Base-by-base conservation (phyloP, 1,140 invertebrate genomes). In the Solenopsis invicta region DNA sequence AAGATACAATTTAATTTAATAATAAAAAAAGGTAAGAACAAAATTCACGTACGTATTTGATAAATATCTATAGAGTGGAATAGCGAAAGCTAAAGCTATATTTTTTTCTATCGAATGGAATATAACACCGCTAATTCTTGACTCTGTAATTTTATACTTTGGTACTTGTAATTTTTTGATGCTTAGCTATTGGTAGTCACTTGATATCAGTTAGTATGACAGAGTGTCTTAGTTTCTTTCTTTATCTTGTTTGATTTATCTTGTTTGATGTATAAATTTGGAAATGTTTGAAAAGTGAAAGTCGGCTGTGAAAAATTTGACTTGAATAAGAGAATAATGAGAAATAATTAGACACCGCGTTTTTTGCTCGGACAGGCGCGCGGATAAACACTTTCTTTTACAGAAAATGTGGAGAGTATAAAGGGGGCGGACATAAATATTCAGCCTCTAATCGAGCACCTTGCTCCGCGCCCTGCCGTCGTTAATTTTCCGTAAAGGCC, bases 401-500 rank as follows among this genome's bases (percentile, higher is more conserved):
- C 54, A 75, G 59, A 84, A 74, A 84, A 74, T 74, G 29, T 24
- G 80, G 8, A 12, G 67, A 18, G 54, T 41, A 50, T 61, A 41
- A 87, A 71, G 29, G 24, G 21, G 48, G 45, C 52, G 71, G 24
- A 75, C 74, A 87, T 87, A 85, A 87, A 87, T 87, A 87, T 87
- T 87, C 86, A 85, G 86, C 29, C 62, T 87, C 71, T 71, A 75
- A 85, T 84, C 86, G 86, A 87, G 86, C 52, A 24, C 69, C 72
- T 84, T 56, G 67, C 59, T 72, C 45, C 67, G 37, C 76, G 48
- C 85, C 75, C 24, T 69, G 62, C 67, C 77, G 10, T 74, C 78
- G 78, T 87, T 87, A 87, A 87, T 87, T 84, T 87, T 69, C 85
- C 78, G 67, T 82, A 81, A 82, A 82, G 85, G 75, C 52, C 64